Conservation (phyloP, 1,140 invertebrate species). For the Sycophila sp. region DNA sequence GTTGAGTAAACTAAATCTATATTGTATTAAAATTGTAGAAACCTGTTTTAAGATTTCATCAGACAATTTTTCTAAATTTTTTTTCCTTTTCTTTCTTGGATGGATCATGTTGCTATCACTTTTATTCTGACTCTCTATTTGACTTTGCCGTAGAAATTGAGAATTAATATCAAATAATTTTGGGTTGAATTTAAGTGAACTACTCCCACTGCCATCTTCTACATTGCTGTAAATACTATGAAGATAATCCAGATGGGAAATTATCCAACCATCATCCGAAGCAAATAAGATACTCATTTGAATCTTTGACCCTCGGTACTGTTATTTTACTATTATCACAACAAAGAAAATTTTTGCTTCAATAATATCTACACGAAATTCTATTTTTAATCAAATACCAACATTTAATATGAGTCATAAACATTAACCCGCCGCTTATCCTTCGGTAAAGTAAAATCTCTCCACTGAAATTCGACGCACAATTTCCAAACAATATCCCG, state of each 20-base stretch:
- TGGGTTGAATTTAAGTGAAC: slow-evolving; percentile 46
- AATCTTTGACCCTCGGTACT: too few species aligned
- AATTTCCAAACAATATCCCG: too few species aligned
- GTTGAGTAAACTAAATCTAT: not conserved
- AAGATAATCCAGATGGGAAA: slow-evolving; percentile 54
- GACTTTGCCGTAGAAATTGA: slow-evolving; percentile 52
- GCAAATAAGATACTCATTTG: slow-evolving; percentile 52
- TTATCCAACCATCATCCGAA: slow-evolving; percentile 52
- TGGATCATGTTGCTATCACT: not conserved
- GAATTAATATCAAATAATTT: slow-evolving; percentile 54
- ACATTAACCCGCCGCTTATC: too few species aligned
- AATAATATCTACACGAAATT: not conserved
- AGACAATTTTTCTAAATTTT: slow-evolving; percentile 38
- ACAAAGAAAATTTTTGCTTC: not conserved
- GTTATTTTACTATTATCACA: not conserved
- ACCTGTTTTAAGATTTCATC: slow-evolving; percentile 47
- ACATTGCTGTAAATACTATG: slow-evolving; percentile 50
- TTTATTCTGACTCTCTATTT: slow-evolving; percentile 32
- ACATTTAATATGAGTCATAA: not conserved
- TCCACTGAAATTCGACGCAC: too few species aligned
- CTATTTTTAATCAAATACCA: not conserved
- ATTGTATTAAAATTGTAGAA: not conserved
- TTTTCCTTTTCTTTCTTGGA: slow-evolving; percentile 42
- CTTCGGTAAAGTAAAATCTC: too few species aligned
- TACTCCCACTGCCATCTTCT: slow-evolving; percentile 21